phyloP scores from a whole-genome alignment of 2,113 vertebrate genomes.

The Panthera uncia region DNA sequence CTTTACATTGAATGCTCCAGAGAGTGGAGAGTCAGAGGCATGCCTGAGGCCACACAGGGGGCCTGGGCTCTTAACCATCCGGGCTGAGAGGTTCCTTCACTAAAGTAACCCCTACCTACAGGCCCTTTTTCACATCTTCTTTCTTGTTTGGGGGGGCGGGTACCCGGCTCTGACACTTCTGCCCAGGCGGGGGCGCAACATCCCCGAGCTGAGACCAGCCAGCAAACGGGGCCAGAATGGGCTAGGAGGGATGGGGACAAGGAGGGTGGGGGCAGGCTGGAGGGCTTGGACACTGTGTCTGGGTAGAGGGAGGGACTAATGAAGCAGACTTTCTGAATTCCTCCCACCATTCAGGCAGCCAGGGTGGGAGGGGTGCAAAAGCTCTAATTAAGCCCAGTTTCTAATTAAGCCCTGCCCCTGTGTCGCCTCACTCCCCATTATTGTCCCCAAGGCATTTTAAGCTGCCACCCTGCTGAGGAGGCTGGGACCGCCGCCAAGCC shows the following conservation, averaged over 20 bases:
- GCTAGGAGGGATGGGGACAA: neutral
- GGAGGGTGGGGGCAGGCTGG: neutral
- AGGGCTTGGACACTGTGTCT: neutral
- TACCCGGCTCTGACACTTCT: neutral
- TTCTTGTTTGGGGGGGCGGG: neutral
- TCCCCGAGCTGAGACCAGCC: neutral
- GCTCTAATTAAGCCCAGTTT: conserved; percentile 65
- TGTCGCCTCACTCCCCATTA: conserved; percentile 70
- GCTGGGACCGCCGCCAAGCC: conserved; percentile 61
- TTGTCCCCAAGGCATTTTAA: conserved; percentile 72
- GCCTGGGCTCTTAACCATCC: neutral
- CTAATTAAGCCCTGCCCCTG: conserved; percentile 72
- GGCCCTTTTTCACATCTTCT: neutral
- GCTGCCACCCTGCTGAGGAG: conserved; percentile 68
- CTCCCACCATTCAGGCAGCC: neutral
- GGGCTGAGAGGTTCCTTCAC: neutral
- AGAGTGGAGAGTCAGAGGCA: neutral
- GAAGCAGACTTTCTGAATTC: neutral
- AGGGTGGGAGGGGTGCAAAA: neutral
- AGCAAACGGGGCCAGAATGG: neutral
- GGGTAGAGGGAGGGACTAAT: neutral
- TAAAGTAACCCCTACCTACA: neutral
- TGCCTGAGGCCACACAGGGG: neutral
- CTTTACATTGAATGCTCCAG: neutral
- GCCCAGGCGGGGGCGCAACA: neutral